Percentiles rank a stretch among this genome's conserved stretches.
phyloP scores from a whole-genome alignment of 35 echinoderm and acorn worm species.

The Apostichopus californicus region DNA sequence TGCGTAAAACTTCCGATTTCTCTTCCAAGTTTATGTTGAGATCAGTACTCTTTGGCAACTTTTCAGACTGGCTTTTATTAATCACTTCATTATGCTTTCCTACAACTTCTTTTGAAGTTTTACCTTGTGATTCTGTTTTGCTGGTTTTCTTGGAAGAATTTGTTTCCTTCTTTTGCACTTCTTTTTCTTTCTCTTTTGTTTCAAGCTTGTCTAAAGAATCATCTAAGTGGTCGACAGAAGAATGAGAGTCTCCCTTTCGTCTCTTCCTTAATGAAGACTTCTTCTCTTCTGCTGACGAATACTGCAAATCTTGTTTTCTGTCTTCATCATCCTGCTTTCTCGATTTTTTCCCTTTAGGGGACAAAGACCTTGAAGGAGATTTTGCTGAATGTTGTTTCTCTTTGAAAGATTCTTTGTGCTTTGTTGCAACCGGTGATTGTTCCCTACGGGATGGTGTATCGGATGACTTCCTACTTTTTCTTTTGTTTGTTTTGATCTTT shows the following conservation, averaged over 20 bases:
- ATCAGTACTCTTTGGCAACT: not conserved
- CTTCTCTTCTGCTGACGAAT: not conserved
- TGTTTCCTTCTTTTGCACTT: not conserved
- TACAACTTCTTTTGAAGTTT: not conserved
- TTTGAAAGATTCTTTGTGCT: not conserved
- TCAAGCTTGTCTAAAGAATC: not conserved
- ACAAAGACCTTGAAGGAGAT: constrained; percentile 4
- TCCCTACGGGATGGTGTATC: not conserved
- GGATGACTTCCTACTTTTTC: constrained; percentile 5
- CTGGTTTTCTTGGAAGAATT: not conserved
- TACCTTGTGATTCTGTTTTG: not conserved
- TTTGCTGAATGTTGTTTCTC: not conserved
- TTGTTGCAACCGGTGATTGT: not conserved
- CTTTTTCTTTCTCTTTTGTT: not conserved
- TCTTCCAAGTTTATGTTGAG: not conserved
- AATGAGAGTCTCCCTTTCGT: not conserved
- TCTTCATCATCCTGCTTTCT: not conserved
- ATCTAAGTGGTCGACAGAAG: not conserved
- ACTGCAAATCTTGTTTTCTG: not conserved
- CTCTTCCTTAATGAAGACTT: not conserved
- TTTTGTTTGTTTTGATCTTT: not conserved
- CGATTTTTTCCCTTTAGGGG: not conserved
- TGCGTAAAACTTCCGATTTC: not conserved
- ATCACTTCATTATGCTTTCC: not conserved
- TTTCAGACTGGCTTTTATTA: not conserved